Evolutionary conservation across 1,140 invertebrate genomes (phyloP).

Genomic region (Elymnias hypermnestra): DNA sequence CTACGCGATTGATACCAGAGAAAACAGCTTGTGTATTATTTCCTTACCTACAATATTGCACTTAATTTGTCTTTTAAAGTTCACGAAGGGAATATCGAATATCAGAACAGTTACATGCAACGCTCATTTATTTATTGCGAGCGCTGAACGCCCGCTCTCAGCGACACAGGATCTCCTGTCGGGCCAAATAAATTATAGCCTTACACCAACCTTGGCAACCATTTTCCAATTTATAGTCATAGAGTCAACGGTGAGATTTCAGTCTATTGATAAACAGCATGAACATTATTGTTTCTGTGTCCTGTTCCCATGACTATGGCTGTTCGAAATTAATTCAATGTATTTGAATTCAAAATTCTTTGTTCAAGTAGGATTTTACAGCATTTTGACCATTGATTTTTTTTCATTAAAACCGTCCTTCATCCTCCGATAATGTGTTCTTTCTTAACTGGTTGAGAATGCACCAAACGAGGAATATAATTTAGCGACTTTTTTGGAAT

Average conservation of each 20-base stretch:
- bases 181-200: slow-evolving; percentile 45
- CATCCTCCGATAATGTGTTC: too few relatives aligned
- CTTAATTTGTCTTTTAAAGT: slow-evolving; percentile 33
- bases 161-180: slow-evolving; percentile 48
- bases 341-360: too few relatives aligned
- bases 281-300: neutral
- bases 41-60: slow-evolving; percentile 17
- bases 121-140: slow-evolving; percentile 46
- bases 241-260: neutral
- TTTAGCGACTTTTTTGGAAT: too few relatives aligned
- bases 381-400: too few relatives aligned
- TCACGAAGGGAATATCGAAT: slow-evolving; percentile 44
- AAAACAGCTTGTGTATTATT: too few relatives aligned
- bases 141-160: slow-evolving; percentile 23
- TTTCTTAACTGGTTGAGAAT: too few relatives aligned
- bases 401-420: too few relatives aligned
- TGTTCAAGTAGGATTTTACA: too few relatives aligned
- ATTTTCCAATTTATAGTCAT: slow-evolving; percentile 21
- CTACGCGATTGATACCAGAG: too few relatives aligned
- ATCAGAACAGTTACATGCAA: slow-evolving; percentile 41
- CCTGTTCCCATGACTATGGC: neutral
- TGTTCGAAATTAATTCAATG: too few relatives aligned
- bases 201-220: slow-evolving; percentile 25
- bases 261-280: neutral
- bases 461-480: too few relatives aligned